A percentile compares a stretch with the other conserved stretches of the same genome.
Evolutionary conservation across 2,888 invertebrate genomes (phyloP).

Genomic region (Chydorus sphaericus): DNA sequence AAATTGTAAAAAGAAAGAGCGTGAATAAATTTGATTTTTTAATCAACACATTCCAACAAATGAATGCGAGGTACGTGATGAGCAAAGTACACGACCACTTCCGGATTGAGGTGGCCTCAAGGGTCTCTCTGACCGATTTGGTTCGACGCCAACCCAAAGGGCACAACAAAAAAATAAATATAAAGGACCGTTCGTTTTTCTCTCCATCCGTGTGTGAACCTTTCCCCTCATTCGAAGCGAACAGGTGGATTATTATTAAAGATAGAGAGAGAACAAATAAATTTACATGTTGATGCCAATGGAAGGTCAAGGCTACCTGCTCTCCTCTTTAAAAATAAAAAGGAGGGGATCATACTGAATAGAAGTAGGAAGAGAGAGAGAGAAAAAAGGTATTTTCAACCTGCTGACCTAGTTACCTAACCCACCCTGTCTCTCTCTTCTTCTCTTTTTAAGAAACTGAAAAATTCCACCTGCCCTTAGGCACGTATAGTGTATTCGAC

Average conservation of each 20-base stretch:
- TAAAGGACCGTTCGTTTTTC: too few relatives aligned
- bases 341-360: not conserved
- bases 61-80: not conserved
- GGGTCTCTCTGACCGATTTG: not conserved
- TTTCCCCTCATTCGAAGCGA: too few relatives aligned
- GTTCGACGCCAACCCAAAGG: not conserved
- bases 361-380: not conserved
- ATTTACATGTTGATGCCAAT: too few relatives aligned
- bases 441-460: not conserved
- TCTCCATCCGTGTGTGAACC: too few relatives aligned
- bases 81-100: not conserved
- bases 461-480: not conserved
- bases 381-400: conserved; percentile 7
- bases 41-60: not conserved
- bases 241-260: too few relatives aligned
- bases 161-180: too few relatives aligned
- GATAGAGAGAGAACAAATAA: too few relatives aligned
- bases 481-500: too few relatives aligned
- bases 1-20: not conserved
- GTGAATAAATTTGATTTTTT: not conserved
- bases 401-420: conserved; percentile 12
- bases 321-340: not conserved
- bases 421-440: not conserved
- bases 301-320: conserved; percentile 6
- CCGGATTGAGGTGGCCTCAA: conserved; percentile 5